Conservation (phyloP, 2,888 invertebrate genomes). For the Leptinotarsa peninsularis region DNA sequence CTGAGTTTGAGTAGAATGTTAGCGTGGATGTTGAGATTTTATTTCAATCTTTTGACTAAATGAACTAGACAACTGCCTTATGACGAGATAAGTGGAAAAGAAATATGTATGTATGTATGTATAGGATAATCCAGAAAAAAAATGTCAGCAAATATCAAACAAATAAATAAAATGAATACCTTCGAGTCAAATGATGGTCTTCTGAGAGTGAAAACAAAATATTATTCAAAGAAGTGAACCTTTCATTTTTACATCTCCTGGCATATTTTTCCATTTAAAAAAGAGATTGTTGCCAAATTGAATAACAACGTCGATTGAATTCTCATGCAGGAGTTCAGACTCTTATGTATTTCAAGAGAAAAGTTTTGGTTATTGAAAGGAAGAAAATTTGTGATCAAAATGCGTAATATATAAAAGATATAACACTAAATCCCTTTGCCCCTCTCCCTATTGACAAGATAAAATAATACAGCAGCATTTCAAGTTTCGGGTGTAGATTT, state of each 20-base stretch:
- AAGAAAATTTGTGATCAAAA: constrained; percentile 33
- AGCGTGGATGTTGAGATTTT: constrained; percentile 2
- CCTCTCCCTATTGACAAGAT: constrained; percentile 55
- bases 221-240: not conserved
- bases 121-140: not conserved
- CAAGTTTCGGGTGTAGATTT: constrained; percentile 58
- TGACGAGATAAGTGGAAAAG: not conserved
- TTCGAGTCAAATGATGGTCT: not conserved
- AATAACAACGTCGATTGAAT: constrained; percentile 27
- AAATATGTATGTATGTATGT: not conserved
- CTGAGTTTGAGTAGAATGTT: not conserved
- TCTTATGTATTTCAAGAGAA: constrained; percentile 38
- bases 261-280: not conserved
- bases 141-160: not conserved
- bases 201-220: constrained; percentile 13
- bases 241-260: not conserved
- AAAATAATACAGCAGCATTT: constrained; percentile 48
- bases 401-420: constrained; percentile 44
- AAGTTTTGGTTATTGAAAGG: constrained; percentile 41
- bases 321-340: constrained; percentile 40
- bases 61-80: not conserved
- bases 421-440: constrained; percentile 40
- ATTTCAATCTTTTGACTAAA: not conserved
- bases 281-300: constrained; percentile 44
- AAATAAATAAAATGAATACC: not conserved